phyloP scores from a whole-genome alignment of 2,113 vertebrate genomes.

The Lasiurus cinereus region DNA sequence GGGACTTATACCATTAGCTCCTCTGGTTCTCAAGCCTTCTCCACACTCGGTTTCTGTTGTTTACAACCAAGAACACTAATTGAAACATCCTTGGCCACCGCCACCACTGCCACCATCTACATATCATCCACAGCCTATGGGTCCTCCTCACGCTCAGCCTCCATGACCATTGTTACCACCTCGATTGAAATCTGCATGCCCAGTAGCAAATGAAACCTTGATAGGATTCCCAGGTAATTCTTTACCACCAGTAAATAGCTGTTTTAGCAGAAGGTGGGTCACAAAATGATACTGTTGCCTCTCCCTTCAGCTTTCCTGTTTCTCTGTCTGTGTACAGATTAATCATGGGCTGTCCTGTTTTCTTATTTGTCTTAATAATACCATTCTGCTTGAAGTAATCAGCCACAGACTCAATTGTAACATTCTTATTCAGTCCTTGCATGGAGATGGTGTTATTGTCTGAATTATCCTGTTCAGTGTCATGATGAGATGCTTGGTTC shows the following conservation, averaged over 20 bases:
- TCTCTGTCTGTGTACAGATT: constrained; percentile 93
- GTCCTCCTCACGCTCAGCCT: constrained; percentile 90
- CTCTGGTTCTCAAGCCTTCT: not conserved
- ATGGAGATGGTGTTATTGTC: too few relatives aligned
- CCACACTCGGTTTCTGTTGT: not conserved
- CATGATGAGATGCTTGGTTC: too few relatives aligned
- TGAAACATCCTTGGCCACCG: constrained; percentile 83
- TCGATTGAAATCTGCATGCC: constrained; percentile 91
- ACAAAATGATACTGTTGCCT: constrained; percentile 94
- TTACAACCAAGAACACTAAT: too few relatives aligned
- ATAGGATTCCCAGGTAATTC: constrained; percentile 93
- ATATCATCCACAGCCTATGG: constrained; percentile 92
- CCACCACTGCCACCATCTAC: constrained; percentile 88
- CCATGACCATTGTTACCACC: constrained; percentile 90
- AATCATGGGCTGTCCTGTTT: too few relatives aligned
- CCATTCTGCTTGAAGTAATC: too few relatives aligned
- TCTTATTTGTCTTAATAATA: too few relatives aligned
- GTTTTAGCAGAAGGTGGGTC: constrained; percentile 95
- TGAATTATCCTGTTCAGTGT: too few relatives aligned
- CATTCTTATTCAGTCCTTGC: too few relatives aligned
- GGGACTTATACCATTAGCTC: not conserved
- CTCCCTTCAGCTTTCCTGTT: constrained; percentile 94
- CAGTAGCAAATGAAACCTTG: constrained; percentile 94
- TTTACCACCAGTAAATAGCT: constrained; percentile 87
- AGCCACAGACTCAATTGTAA: too few relatives aligned